Evolutionary conservation across 2,888 invertebrate species (phyloP), one percentile per base, ranked within the genome.

Genomic region (Tetragonula carbonaria): DNA sequence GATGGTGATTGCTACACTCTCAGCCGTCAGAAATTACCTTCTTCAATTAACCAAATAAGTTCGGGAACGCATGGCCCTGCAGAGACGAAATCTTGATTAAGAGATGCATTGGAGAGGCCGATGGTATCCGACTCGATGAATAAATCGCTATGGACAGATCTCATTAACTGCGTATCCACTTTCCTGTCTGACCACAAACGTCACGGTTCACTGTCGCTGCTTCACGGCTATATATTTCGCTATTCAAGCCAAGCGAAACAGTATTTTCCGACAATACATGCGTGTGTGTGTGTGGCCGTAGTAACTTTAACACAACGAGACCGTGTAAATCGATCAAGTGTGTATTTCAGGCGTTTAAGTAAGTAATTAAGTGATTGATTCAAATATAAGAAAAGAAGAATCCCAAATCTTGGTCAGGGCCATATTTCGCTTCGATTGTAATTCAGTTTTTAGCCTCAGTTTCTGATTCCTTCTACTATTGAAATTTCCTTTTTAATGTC

Each of bases 31-130:
- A 38, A 65, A 80, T 85, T 71, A 66, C 63, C 59, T 80, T 81
- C 85, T 91, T 90, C 91, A 88, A 91, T 91, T 91, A 91, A 85
- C 86, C 83, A 89, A 88, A 90, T 91, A 87, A 87, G 90, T 90
- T 90, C 80, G 82, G 78, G 74, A 65, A 75, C 33, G 79, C 80
- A 79, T 80, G 66, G 78, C 79, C 45, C 80, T 59, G 76, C 84
- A 77, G 73, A 80, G 73, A 80, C 77, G 65, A 80, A 80, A 80
- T 88, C 90, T 88, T 88, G 81, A 90, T 88, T 88, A 88, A 80
- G 80, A 78, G 77, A 77, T 82, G 90, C 89, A 79, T 76, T 28
- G 75, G 59, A 67, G 75, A 50, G 55, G 23, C 66, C 68, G n/a
- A 23, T 23, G 75, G 72, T 74, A 77, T 45, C 65, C 63, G 51